A percentile compares a stretch with the other conserved stretches of the same genome.
Evolutionary conservation across 2,888 invertebrate genomes (phyloP).

Genomic region (Drosophila cracens): DNA sequence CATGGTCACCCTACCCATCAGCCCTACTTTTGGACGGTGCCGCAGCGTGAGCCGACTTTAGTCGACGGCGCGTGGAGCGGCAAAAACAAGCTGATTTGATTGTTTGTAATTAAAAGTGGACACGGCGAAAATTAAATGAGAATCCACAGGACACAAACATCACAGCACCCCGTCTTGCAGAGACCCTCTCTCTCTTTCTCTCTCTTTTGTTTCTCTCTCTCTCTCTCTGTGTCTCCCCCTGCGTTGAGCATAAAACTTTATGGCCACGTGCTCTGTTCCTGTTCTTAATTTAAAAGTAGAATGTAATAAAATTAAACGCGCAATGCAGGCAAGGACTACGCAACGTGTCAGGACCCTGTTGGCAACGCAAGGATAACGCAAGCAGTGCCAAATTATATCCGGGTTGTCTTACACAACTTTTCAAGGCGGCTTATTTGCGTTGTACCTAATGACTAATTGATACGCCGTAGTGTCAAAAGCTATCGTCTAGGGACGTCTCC

Average conservation of each 20-base stretch:
- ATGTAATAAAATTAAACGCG: conserved; percentile 60
- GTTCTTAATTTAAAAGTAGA: conserved; percentile 69
- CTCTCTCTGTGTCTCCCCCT: background rate
- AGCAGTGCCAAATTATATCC: conserved; percentile 33
- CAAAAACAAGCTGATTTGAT: conserved; percentile 78
- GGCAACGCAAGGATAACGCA: conserved; percentile 8
- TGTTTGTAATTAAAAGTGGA: conserved; percentile 81
- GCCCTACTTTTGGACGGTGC: background rate
- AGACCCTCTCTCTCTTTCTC: background rate
- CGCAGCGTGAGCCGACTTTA: conserved; percentile 24
- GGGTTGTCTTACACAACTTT: conserved; percentile 32
- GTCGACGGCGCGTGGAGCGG: conserved; percentile 24
- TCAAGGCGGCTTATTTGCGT: conserved; percentile 35
- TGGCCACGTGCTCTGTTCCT: conserved; percentile 58
- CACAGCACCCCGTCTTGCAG: conserved; percentile 8
- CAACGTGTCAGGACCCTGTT: conserved; percentile 27
- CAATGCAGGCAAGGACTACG: conserved; percentile 23
- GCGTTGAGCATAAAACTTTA: conserved; percentile 65
- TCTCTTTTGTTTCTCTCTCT: background rate
- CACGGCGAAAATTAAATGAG: conserved; percentile 75
- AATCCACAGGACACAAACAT: conserved; percentile 46
- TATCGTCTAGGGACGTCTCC: conserved; percentile 13
- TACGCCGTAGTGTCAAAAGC: conserved; percentile 50
- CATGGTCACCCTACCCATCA: background rate
- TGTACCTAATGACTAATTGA: conserved; percentile 56